Conservation (phyloP, 2,888 invertebrate genomes). For the Meta bourneti region DNA sequence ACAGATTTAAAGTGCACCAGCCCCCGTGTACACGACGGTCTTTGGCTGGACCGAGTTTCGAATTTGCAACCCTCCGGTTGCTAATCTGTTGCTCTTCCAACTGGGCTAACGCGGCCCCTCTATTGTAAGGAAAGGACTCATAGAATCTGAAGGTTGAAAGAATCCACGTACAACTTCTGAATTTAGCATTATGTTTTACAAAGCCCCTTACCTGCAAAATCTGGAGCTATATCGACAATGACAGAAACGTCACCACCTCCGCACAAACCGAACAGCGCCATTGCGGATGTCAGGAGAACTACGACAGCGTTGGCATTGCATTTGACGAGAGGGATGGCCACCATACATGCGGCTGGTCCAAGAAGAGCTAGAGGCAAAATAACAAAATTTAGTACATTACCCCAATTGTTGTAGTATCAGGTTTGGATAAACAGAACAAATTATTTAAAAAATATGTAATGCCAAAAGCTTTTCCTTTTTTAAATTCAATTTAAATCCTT, state of each 20-base stretch:
- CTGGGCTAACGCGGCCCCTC: too few relatives aligned
- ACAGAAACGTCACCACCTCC: constrained; percentile 78
- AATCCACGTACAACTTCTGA: not conserved
- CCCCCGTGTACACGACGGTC: too few relatives aligned
- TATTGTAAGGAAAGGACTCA: not conserved
- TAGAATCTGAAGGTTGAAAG: not conserved
- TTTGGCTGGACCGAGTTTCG: too few relatives aligned
- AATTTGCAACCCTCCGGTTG: too few relatives aligned
- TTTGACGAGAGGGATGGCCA: constrained; percentile 76
- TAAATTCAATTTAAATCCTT: not conserved
- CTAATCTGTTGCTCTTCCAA: too few relatives aligned
- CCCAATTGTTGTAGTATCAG: not conserved
- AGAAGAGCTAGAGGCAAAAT: constrained; percentile 65
- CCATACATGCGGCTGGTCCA: constrained; percentile 77
- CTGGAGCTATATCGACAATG: constrained; percentile 89
- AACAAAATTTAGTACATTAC: not conserved
- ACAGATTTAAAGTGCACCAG: too few relatives aligned
- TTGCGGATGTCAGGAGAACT: constrained; percentile 71
- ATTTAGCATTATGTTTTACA: not conserved
- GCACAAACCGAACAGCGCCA: constrained; percentile 83
- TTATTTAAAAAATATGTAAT: not conserved
- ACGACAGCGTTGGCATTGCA: constrained; percentile 74
- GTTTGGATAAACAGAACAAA: not conserved
- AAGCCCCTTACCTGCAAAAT: constrained; percentile 85
- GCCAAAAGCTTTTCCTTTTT: not conserved